A percentile compares a stretch with the other conserved stretches of the same genome.
phyloP scores from a whole-genome alignment of 2,113 vertebrate species.

The Chaetorhynchus papuensis region DNA sequence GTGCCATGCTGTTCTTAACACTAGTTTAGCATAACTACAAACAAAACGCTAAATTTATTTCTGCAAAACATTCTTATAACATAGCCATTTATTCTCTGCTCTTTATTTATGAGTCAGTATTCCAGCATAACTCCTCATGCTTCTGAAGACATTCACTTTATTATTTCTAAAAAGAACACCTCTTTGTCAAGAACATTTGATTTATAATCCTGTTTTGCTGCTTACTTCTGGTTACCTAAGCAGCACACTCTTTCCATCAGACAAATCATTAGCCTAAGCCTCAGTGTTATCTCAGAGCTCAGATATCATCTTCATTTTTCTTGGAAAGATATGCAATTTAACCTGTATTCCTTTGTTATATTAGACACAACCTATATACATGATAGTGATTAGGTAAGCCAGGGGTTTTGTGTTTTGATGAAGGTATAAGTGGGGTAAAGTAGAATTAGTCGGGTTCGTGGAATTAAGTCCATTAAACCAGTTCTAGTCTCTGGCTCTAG shows the following conservation, averaged over 20 bases:
- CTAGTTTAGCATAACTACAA: not conserved
- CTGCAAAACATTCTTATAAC: not conserved
- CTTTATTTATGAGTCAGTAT: not conserved
- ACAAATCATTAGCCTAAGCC: not conserved
- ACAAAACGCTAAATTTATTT: not conserved
- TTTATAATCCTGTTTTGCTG: not conserved
- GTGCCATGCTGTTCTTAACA: not conserved
- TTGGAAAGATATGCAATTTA: not conserved
- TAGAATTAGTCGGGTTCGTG: not conserved
- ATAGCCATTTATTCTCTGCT: not conserved
- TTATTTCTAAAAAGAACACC: not conserved
- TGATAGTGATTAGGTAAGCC: not conserved
- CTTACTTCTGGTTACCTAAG: not conserved
- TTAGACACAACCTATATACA: not conserved
- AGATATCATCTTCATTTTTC: not conserved
- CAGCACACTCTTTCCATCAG: not conserved
- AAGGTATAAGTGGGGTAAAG: not conserved
- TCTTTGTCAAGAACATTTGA: not conserved
- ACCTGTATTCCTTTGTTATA: not conserved
- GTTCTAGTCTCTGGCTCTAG: not conserved
- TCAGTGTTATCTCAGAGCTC: not conserved
- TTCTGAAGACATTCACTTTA: not conserved
- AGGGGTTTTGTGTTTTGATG: not conserved
- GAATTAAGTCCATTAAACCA: not conserved
- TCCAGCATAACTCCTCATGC: not conserved